These are phyloP conservation scores for Nomada lathburiana DNA, from an alignment of 2,888 invertebrate genomes.

Conservation along the genomic window DNA sequence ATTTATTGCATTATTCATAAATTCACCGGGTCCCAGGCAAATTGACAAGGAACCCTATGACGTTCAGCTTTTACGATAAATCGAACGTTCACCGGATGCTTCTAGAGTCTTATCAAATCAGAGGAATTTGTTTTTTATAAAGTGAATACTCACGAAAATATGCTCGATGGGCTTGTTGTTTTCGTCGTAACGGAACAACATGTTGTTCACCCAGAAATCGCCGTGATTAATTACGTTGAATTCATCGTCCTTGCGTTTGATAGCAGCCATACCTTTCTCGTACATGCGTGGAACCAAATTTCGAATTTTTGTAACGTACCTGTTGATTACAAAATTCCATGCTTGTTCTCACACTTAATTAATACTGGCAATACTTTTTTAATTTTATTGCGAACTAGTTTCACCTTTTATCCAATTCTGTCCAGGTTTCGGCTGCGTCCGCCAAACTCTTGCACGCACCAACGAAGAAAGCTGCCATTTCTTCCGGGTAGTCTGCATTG, in stretches of 20 bases:
- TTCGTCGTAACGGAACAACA: constrained; percentile 80
- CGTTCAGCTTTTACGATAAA: background rate
- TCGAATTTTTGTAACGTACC: constrained; percentile 71
- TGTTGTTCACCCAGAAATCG: constrained; percentile 82
- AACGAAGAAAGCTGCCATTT: constrained; percentile 65
- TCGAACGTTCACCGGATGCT: background rate
- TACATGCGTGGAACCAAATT: constrained; percentile 56
- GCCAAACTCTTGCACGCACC: constrained; percentile 58
- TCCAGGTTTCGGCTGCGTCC: constrained; percentile 69
- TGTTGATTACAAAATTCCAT: constrained; percentile 26
- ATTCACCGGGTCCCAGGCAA: constrained; percentile 59
- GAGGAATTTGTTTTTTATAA: background rate
- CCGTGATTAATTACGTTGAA: constrained; percentile 81
- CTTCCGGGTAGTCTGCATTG: constrained; percentile 33
- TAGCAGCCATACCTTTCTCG: constrained; percentile 35
- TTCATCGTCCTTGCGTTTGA: constrained; percentile 55
- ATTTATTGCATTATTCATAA: constrained; percentile 78
- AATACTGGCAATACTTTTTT: background rate
- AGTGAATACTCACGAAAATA: constrained; percentile 75
- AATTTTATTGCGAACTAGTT: background rate
- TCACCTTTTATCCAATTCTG: constrained; percentile 72
- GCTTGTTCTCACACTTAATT: background rate
- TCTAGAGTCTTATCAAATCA: background rate
- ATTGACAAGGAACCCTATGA: background rate
- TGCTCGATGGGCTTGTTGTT: constrained; percentile 72